phyloP scores from a whole-genome alignment of 2,888 invertebrate genomes.

The Cyclophora punctaria region DNA sequence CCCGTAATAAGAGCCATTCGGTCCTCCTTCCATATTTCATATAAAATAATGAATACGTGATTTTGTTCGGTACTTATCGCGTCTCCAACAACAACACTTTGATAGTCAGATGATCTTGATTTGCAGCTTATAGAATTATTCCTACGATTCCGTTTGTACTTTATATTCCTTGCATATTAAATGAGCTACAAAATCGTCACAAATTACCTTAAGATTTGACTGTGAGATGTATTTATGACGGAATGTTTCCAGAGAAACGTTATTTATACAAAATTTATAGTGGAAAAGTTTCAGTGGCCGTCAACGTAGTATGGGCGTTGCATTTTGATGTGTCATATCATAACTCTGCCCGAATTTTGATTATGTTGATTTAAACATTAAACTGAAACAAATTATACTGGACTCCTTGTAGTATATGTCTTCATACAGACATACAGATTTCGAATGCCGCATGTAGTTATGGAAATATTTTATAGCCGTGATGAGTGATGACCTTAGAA shows the following conservation, averaged over 20 bases:
- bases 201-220: constrained; percentile 73
- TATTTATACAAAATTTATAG: constrained; percentile 41
- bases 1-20: too few relatives aligned
- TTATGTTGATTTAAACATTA: constrained; percentile 1
- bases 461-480: too few relatives aligned
- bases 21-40: constrained; percentile 3
- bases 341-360: constrained; percentile 6
- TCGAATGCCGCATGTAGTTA: too few relatives aligned
- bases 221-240: constrained; percentile 68
- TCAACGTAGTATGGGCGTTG: constrained; percentile 2
- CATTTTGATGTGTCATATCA: constrained; percentile 2
- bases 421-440: too few relatives aligned
- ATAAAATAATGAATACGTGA: constrained; percentile 39
- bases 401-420: not conserved
- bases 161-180: constrained; percentile 74
- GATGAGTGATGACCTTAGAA: too few relatives aligned
- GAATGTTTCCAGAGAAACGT: constrained; percentile 30
- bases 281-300: constrained; percentile 43
- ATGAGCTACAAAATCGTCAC: constrained; percentile 70
- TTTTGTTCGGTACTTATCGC: constrained; percentile 10
- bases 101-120: constrained; percentile 55
- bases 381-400: not conserved
- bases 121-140: constrained; percentile 43
- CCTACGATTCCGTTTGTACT: constrained; percentile 49
- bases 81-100: constrained; percentile 35